These are phyloP conservation scores for Aldabrachelys gigantea DNA, from an alignment of 2,113 vertebrate genomes.

Conservation along the genomic window DNA sequence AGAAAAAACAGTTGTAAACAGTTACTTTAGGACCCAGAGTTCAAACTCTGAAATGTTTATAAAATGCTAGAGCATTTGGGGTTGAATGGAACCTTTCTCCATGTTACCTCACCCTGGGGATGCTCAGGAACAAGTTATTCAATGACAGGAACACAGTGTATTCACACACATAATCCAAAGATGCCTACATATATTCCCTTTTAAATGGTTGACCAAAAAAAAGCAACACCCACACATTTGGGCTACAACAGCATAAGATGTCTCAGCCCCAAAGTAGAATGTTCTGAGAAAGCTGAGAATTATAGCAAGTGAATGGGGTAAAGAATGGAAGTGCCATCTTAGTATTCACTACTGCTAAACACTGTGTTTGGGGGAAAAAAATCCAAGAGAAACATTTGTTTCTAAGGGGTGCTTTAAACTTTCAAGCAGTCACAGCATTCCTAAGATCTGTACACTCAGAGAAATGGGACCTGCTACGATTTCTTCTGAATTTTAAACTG, in stretches of 20 bases:
- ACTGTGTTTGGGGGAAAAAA: rapidly evolving
- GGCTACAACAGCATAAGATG: rapidly evolving
- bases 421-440: background rate
- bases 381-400: rapidly evolving
- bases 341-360: background rate
- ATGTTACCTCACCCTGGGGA: background rate
- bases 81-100: background rate
- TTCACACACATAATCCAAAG: background rate
- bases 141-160: background rate
- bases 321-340: background rate
- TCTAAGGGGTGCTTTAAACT: background rate
- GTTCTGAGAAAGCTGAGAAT: background rate
- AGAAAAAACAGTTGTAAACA: background rate
- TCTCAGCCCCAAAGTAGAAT: background rate
- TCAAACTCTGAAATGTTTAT: background rate
- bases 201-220: background rate
- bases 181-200: background rate
- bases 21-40: background rate
- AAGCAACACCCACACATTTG: rapidly evolving
- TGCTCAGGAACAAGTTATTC: background rate
- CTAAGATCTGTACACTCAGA: background rate
- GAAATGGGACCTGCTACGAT: background rate
- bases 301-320: background rate
- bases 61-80: background rate
- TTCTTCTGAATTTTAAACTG: background rate